A percentile compares a stretch with the other conserved stretches of the same genome.
These are phyloP conservation scores for Eurytemora carolleeae DNA, from an alignment of 1,140 invertebrate species.

Conservation along the genomic window DNA sequence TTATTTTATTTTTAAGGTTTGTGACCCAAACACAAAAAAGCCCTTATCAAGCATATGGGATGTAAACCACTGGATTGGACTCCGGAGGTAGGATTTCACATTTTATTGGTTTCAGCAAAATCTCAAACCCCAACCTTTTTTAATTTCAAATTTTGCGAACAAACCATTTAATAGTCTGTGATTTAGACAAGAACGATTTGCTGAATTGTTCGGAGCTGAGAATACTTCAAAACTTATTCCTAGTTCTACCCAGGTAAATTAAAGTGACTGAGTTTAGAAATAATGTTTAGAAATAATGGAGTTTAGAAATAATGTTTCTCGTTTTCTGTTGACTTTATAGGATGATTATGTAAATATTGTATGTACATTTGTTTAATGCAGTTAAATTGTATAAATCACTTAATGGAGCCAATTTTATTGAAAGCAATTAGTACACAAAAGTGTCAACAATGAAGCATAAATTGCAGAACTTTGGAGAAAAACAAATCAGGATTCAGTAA, in stretches of 20 bases:
- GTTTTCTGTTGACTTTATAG: no score
- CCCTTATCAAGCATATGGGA: conserved; percentile 4
- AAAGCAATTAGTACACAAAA: no score
- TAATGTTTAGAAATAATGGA: no score
- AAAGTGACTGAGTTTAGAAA: no score
- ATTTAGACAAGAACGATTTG: conserved; percentile 8
- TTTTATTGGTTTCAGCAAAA: not conserved
- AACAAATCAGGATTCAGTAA: no score
- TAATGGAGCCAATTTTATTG: no score
- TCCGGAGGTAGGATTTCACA: not conserved
- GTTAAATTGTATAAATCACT: no score
- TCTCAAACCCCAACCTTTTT: not conserved
- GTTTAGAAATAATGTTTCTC: no score
- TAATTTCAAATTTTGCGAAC: not conserved
- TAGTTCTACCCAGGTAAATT: conserved; percentile 3
- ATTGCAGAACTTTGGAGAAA: no score
- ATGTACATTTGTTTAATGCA: no score
- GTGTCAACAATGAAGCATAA: no score
- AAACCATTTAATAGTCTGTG: not conserved
- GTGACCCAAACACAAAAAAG: not conserved
- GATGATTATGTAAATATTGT: no score
- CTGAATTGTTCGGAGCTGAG: conserved; percentile 2
- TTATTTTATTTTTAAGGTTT: not conserved
- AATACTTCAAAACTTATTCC: conserved; percentile 3
- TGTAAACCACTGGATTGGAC: conserved; percentile 9